Base-by-base conservation (phyloP, 2,797 vertebrate species). In the Microctenopoma stevenorrisi region DNA sequence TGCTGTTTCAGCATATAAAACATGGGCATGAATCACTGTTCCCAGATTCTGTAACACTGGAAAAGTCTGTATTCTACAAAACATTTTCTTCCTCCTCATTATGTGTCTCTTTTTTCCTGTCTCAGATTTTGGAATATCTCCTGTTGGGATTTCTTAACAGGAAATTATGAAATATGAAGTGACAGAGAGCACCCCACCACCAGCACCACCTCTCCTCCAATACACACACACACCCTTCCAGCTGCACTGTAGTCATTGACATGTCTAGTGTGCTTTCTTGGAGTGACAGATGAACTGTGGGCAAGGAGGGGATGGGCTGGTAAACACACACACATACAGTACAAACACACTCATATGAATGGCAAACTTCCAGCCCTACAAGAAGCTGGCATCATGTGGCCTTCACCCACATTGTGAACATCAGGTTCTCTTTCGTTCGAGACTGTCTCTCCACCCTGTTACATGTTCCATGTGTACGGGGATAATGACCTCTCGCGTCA, bases 91-190 rank as follows among this genome's bases (percentile, higher is more conserved):
- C 26, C 58, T 40, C 22, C 53, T 26, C n/a, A 55, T 47, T 30
- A 50, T 28, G 13, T 42, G 18, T 43, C 3, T 64, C 50, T 69
- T 51, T 30, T 64, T 43, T 44, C 8, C 62, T 40, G 16, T 66
- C 62, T 65, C 37, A 59, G 58, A 63, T 5, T 28, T 28, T 28
- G 48, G 40, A 79, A 72, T 78, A 60, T 65, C 68, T 65, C 1
- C 3, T 72, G 73, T 62, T 81, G 69, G 64, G 48, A 83, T 76
- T 79, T 52, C 66, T 83, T 74, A 26, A 64, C 67, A 79, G 82
- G 68, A 83, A 79, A 67, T 81, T 62, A 88, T 81, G 72, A 38
- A 5, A 84, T 75, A 33, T 60, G 55, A 40, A 82, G 64, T 83
- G 77, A 86, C 79, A 87, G 43, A 64, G 47, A 64, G 26, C 38